A percentile compares a stretch with the other conserved stretches of the same genome.
Evolutionary conservation across 2,888 invertebrate genomes (phyloP).

Genomic region (Sepiola atlantica): DNA sequence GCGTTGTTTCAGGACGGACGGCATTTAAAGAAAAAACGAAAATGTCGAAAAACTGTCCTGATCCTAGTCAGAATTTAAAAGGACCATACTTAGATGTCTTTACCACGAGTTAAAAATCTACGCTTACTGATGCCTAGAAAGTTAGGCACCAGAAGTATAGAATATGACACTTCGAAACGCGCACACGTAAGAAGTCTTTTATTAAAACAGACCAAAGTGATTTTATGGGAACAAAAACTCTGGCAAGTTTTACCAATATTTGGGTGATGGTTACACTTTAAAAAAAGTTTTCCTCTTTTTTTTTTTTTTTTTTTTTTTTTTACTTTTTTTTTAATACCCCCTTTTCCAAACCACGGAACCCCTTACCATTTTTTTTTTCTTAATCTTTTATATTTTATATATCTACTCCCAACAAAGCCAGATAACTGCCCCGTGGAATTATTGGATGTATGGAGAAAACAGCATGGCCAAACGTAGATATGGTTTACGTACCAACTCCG

Average conservation of each 20-base stretch:
- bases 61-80: neutral
- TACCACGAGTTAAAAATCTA: constrained; percentile 34
- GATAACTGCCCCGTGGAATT: constrained; percentile 41
- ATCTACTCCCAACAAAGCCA: constrained; percentile 34
- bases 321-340: neutral
- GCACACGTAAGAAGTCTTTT: neutral
- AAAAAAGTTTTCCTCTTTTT: neutral
- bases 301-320: neutral
- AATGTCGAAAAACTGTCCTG: neutral
- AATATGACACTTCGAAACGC: neutral
- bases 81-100: constrained; percentile 32
- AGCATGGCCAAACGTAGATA: constrained; percentile 54
- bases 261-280: constrained; percentile 40
- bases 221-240: neutral
- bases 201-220: neutral
- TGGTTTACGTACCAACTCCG: constrained; percentile 51
- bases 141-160: constrained; percentile 35
- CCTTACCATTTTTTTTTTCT: neutral
- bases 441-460: constrained; percentile 54
- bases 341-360: neutral
- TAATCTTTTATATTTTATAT: neutral
- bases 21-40: constrained; percentile 2
- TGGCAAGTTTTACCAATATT: neutral
- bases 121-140: constrained; percentile 23
- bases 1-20: neutral